Conservation (phyloP, 2,113 vertebrate species). For the Holacanthus passer region DNA sequence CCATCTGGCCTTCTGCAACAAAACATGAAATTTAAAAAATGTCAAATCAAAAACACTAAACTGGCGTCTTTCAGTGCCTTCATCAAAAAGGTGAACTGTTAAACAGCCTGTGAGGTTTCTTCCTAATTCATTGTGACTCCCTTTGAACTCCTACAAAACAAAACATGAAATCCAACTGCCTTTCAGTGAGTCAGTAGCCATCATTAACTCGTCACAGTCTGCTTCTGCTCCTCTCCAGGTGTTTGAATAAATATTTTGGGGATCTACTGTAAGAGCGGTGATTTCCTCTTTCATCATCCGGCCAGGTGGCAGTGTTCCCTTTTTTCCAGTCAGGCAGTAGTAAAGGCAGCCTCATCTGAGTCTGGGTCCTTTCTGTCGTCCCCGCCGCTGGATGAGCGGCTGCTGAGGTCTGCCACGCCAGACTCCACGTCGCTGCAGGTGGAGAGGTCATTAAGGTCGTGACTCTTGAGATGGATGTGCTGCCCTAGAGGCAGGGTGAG, state of each 20-base stretch:
- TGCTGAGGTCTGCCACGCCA: conserved; percentile 93
- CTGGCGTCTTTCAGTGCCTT: not conserved
- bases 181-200: not conserved
- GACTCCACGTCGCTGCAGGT: conserved; percentile 93
- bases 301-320: not conserved
- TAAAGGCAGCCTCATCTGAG: conserved; percentile 86
- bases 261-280: not conserved
- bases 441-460: conserved; percentile 89
- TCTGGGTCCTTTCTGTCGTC: conserved; percentile 88
- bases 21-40: not conserved
- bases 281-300: not conserved
- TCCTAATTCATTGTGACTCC: not conserved
- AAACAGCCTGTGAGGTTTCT: not conserved
- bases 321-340: conserved; percentile 78
- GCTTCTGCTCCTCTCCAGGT: not conserved
- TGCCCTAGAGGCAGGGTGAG: conserved; percentile 86
- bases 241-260: conserved; percentile 11
- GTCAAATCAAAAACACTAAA: not conserved
- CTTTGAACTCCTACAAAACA: not conserved
- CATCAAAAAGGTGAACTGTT: not conserved
- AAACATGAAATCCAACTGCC: not conserved
- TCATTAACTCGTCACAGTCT: not conserved
- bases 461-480: conserved; percentile 84
- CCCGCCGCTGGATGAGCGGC: conserved; percentile 89
- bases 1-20: not conserved